These are phyloP conservation scores for Perithous albicinctus DNA, from an alignment of 2,888 invertebrate species.

Conservation along the genomic window DNA sequence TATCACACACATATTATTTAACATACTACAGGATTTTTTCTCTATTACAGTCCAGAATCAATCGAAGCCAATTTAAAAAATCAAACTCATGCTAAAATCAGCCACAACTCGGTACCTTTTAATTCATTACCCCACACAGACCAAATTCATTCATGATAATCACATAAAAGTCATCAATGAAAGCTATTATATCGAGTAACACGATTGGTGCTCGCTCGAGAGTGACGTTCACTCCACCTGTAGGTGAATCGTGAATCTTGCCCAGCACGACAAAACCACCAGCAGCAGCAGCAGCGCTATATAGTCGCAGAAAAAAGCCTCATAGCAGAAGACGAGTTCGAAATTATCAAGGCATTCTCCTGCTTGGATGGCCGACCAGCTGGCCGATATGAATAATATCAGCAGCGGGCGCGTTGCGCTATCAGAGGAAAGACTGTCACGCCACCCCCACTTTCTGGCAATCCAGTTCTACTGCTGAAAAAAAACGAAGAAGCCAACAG, in stretches of 20 bases:
- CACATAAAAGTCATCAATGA: constrained; percentile 21
- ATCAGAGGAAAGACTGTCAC: constrained; percentile 1
- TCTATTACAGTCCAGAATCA: not conserved
- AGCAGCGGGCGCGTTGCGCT: constrained; percentile 5
- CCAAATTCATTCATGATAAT: constrained; percentile 25
- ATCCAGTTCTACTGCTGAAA: not conserved
- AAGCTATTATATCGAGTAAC: not conserved
- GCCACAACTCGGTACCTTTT: no score
- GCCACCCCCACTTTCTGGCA: not conserved
- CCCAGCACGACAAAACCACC: no score
- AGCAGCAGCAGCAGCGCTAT: not conserved
- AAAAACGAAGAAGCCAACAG: not conserved
- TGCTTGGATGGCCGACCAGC: not conserved
- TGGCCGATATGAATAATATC: constrained; percentile 2
- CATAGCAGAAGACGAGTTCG: constrained; percentile 23
- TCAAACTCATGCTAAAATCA: no score
- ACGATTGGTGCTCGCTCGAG: constrained; percentile 16
- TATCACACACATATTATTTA: no score
- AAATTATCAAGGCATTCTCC: constrained; percentile 1
- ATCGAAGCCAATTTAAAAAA: no score
- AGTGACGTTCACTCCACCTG: constrained; percentile 43
- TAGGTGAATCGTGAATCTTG: constrained; percentile 1
- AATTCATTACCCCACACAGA: not conserved
- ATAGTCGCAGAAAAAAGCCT: not conserved
- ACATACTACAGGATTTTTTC: no score